These are phyloP conservation scores for Lordiphosa stackelbergi DNA, from an alignment of 1,140 invertebrate genomes.

Conservation along the genomic window DNA sequence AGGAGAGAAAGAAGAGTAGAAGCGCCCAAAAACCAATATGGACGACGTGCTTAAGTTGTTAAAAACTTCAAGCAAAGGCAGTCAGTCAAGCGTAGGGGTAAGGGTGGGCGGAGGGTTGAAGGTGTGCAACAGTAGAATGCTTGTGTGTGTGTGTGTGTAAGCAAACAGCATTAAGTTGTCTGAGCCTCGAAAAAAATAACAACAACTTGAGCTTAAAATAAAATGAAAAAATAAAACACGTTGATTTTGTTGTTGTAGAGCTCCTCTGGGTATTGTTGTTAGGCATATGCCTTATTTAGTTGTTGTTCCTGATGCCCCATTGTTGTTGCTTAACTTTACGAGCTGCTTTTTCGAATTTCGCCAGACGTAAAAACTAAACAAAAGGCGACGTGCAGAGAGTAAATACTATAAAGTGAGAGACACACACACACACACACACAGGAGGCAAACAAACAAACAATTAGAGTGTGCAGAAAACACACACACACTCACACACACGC, in stretches of 20 bases:
- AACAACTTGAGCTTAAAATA: constrained; percentile 38
- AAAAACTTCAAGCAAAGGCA: constrained; percentile 69
- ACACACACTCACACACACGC: constrained; percentile 27
- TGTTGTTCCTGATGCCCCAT: constrained; percentile 54
- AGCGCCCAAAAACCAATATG: constrained; percentile 69
- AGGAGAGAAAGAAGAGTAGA: constrained; percentile 11
- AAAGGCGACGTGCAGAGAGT: constrained; percentile 39
- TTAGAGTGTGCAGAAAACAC: constrained; percentile 41
- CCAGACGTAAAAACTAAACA: constrained; percentile 73
- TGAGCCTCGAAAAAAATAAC: constrained; percentile 49
- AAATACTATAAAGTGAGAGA: constrained; percentile 19
- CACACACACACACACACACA: constrained; percentile 19
- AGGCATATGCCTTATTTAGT: constrained; percentile 62
- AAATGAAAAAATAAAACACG: constrained; percentile 32
- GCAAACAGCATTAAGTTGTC: constrained; percentile 74
- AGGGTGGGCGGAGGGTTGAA: constrained; percentile 13
- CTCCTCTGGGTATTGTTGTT: constrained; percentile 41
- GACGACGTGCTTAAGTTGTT: constrained; percentile 74
- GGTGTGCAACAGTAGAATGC: constrained; percentile 16
- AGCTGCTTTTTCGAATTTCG: constrained; percentile 65
- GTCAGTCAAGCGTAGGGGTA: constrained; percentile 8
- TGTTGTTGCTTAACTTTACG: constrained; percentile 62
- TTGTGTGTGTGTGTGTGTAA: constrained; percentile 31
- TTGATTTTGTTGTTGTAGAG: constrained; percentile 5
- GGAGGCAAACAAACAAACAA: constrained; percentile 35